Evolutionary conservation across 35 echinoderm and acorn worm genomes (phyloP).

Genomic region (Patiria miniata): DNA sequence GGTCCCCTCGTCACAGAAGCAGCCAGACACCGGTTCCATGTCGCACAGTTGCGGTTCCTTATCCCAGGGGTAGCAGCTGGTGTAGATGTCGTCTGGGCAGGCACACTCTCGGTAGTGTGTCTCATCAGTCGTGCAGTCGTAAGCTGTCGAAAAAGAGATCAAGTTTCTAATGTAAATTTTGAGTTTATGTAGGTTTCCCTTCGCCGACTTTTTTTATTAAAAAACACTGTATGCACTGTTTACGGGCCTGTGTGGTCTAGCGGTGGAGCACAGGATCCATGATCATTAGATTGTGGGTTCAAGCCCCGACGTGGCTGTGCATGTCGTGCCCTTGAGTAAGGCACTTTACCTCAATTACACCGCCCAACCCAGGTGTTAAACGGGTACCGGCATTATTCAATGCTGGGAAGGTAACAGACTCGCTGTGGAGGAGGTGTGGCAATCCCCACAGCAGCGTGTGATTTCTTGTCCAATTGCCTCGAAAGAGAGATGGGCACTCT

Average conservation of each 20-base stretch:
- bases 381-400: too few species aligned
- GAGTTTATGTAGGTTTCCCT: background rate
- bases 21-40: conserved; percentile 59
- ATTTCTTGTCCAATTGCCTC: too few species aligned
- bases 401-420: too few species aligned
- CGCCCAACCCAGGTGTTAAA: too few species aligned
- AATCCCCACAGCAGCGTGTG: too few species aligned
- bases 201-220: background rate
- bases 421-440: too few species aligned
- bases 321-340: too few species aligned
- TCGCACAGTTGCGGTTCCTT: conserved; percentile 36
- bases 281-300: background rate
- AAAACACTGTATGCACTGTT: too few species aligned
- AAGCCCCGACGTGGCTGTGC: background rate
- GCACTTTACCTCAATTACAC: too few species aligned
- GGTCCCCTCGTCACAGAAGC: conserved; percentile 67
- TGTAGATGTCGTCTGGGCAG: conserved; percentile 56
- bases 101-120: conserved; percentile 58
- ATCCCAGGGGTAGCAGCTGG: conserved; percentile 54
- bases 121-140: conserved; percentile 24
- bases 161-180: background rate
- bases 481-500: too few species aligned
- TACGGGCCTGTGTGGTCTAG: too few species aligned
- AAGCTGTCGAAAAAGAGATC: background rate
- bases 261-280: too few species aligned